phyloP scores from a whole-genome alignment of 2,888 invertebrate species.

The Iselma pallidipennis region DNA sequence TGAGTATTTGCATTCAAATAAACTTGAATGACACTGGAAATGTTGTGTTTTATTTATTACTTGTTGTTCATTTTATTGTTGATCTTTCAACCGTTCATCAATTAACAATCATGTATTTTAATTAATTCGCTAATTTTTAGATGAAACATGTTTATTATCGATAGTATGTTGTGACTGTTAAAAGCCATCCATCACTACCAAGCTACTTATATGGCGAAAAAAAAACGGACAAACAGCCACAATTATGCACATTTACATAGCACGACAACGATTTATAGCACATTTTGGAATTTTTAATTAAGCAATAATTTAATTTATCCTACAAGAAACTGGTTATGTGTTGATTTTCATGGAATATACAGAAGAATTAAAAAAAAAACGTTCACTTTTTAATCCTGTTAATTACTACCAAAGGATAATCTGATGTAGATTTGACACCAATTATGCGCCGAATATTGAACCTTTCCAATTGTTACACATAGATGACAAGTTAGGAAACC shows the following conservation, averaged over 20 bases:
- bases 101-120: too few relatives aligned
- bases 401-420: neutral
- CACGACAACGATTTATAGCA: neutral
- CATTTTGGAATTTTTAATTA: neutral
- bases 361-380: too few relatives aligned
- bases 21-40: too few relatives aligned
- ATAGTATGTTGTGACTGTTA: neutral
- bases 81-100: too few relatives aligned
- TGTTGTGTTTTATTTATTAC: too few relatives aligned
- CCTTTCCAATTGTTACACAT: neutral
- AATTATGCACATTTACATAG: neutral
- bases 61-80: too few relatives aligned
- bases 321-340: neutral
- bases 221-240: neutral
- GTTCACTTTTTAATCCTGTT: neutral
- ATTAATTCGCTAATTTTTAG: neutral
- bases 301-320: neutral
- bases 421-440: slow-evolving; percentile 2
- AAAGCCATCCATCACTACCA: neutral
- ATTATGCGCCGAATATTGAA: neutral
- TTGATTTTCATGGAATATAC: too few relatives aligned
- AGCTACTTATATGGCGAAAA: neutral
- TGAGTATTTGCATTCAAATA: too few relatives aligned
- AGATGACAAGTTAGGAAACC: neutral
- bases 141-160: neutral